A percentile compares a stretch with the other conserved stretches of the same genome.
Evolutionary conservation across 2,888 invertebrate genomes (phyloP).

Genomic region (Drosophila sordidapex): DNA sequence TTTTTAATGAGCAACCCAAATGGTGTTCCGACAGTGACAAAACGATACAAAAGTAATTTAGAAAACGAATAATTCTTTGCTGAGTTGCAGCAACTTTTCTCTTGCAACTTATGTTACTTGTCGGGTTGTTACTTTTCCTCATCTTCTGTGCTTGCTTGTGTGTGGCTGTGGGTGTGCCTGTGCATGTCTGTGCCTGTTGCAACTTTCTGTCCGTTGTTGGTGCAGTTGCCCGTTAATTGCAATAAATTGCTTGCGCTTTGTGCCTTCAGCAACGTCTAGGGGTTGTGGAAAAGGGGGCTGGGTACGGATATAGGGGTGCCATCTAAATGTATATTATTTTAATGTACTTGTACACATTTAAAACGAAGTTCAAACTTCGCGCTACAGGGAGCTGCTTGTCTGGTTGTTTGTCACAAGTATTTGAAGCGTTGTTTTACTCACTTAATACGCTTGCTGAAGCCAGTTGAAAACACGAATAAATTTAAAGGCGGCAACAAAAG

Average conservation of each 20-base stretch:
- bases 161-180: neutral
- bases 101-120: conserved; percentile 32
- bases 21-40: conserved; percentile 39
- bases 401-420: conserved; percentile 33
- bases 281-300: accelerated
- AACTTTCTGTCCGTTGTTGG: conserved; percentile 12
- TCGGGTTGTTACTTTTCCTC: conserved; percentile 16
- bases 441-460: conserved; percentile 56
- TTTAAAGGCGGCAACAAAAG: conserved; percentile 43
- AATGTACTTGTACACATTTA: conserved; percentile 62
- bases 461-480: conserved; percentile 71
- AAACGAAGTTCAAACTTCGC: conserved; percentile 57
- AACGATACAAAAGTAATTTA: conserved; percentile 52
- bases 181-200: conserved; percentile 4
- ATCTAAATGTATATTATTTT: conserved; percentile 54
- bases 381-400: conserved; percentile 11
- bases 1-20: conserved; percentile 37
- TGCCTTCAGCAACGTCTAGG: conserved; percentile 13
- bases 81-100: conserved; percentile 52
- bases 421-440: conserved; percentile 25
- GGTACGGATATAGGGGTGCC: neutral
- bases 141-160: conserved; percentile 10
- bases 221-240: conserved; percentile 62
- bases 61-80: conserved; percentile 47
- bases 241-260: conserved; percentile 65